Evolutionary conservation across 64 coral and sea anemone species (phyloP).

Genomic region (Montipora sp.): DNA sequence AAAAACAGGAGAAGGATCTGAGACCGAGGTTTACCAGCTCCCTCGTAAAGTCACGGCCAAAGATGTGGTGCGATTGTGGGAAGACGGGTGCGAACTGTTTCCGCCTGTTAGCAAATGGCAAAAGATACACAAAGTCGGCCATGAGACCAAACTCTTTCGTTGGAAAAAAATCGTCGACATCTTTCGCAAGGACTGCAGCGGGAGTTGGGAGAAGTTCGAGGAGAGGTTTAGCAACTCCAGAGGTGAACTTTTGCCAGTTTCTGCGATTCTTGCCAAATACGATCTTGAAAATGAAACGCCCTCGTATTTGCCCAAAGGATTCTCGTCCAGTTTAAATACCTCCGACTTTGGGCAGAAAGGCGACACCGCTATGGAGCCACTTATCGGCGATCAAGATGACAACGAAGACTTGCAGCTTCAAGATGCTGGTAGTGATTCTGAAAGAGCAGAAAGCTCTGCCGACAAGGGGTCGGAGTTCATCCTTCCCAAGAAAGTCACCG

Average conservation of each 20-base stretch:
- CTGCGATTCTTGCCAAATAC: slow-evolving; percentile 92
- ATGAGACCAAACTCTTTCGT: slow-evolving; percentile 98
- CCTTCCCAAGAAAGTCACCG: slow-evolving; percentile 88
- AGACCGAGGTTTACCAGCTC: slow-evolving; percentile 81
- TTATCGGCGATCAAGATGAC: not conserved
- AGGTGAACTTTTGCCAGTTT: slow-evolving; percentile 92
- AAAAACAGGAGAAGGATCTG: slow-evolving; percentile 48
- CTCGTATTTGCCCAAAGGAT: slow-evolving; percentile 53
- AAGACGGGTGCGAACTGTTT: slow-evolving; percentile 89
- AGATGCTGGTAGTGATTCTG: slow-evolving; percentile 40
- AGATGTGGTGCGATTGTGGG: slow-evolving; percentile 94
- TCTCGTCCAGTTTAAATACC: not conserved
- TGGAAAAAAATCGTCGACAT: slow-evolving; percentile 99
- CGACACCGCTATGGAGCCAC: not conserved
- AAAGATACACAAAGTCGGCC: slow-evolving; percentile 95
- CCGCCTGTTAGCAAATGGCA: slow-evolving; percentile 91
- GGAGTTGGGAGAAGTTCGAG: slow-evolving; percentile 93
- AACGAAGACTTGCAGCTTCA: slow-evolving; percentile 7
- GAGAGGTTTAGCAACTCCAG: slow-evolving; percentile 81
- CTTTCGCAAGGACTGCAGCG: slow-evolving; percentile 89
- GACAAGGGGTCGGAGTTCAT: slow-evolving; percentile 74
- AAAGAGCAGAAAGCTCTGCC: slow-evolving; percentile 30
- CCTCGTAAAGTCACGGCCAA: slow-evolving; percentile 96
- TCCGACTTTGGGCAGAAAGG: not conserved
- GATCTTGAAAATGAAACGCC: slow-evolving; percentile 91